These are phyloP conservation scores for Dastarcus helophoroides DNA, from an alignment of 2,888 invertebrate species.

Conservation along the genomic window DNA sequence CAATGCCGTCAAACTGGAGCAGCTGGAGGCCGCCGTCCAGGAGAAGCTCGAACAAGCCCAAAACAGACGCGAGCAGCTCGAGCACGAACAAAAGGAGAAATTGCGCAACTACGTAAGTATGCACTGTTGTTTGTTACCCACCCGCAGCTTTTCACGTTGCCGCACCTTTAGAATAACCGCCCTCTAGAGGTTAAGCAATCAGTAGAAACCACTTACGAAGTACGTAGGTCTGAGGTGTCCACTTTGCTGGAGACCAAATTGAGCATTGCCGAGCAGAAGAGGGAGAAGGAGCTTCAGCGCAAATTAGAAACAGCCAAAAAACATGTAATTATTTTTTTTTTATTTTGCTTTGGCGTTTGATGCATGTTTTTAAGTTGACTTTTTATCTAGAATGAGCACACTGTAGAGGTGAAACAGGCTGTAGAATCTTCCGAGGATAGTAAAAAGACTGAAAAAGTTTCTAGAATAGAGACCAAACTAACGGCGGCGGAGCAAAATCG, in stretches of 20 bases:
- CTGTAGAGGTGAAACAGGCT: conserved; percentile 46
- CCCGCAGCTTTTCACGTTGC: too few relatives aligned
- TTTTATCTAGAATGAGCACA: conserved; percentile 42
- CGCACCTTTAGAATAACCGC: conserved; percentile 41
- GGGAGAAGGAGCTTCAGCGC: conserved; percentile 75
- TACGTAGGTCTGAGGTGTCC: conserved; percentile 24
- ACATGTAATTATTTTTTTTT: conserved; percentile 53
- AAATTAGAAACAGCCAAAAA: conserved; percentile 75
- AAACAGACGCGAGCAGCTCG: conserved; percentile 59
- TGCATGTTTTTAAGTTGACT: background rate
- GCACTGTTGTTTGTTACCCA: too few relatives aligned
- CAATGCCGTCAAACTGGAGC: conserved; percentile 55
- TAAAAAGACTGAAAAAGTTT: conserved; percentile 27
- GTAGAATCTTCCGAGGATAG: conserved; percentile 25
- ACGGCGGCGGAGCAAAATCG: conserved; percentile 73
- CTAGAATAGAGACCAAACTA: conserved; percentile 55
- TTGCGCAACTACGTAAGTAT: conserved; percentile 63
- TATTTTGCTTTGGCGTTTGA: conserved; percentile 1
- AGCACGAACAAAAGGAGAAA: conserved; percentile 67
- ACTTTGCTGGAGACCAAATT: conserved; percentile 56
- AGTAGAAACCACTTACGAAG: conserved; percentile 24
- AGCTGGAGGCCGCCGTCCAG: conserved; percentile 58
- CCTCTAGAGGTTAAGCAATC: conserved; percentile 47
- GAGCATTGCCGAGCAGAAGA: conserved; percentile 69
- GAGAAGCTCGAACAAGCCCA: conserved; percentile 56